These are phyloP conservation scores for Plumapathes pennacea DNA, from an alignment of 92 coral and sea anemone genomes.

Conservation along the genomic window DNA sequence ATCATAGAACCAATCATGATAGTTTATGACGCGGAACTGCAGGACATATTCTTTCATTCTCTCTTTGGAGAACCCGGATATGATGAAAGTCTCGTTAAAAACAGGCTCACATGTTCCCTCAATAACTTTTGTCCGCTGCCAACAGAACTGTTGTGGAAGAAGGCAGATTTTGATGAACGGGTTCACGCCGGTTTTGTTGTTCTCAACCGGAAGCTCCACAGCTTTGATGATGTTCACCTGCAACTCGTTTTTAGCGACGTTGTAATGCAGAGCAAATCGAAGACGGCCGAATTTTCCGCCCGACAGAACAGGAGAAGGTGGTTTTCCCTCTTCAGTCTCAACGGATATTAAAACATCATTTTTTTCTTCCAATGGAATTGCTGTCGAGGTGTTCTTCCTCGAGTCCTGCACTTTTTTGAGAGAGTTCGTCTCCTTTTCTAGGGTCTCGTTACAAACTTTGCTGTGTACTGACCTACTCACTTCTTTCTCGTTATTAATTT, in stretches of 20 bases:
- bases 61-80: conserved; percentile 93
- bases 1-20: conserved; percentile 69
- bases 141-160: conserved; percentile 91
- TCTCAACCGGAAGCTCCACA: conserved; percentile 54
- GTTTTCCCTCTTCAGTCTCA: conserved; percentile 25
- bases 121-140: conserved; percentile 87
- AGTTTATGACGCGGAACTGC: conserved; percentile 86
- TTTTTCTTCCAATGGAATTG: conserved; percentile 8
- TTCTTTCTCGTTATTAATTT: conserved; percentile 24
- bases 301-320: conserved; percentile 12
- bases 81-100: conserved; percentile 88
- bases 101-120: conserved; percentile 75
- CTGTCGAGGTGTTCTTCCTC: conserved; percentile 23
- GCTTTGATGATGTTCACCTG: conserved; percentile 91
- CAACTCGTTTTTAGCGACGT: conserved; percentile 71
- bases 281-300: conserved; percentile 74
- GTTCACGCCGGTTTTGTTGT: conserved; percentile 67
- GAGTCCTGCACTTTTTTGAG: not conserved
- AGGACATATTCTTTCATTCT: conserved; percentile 80
- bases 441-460: conserved; percentile 10
- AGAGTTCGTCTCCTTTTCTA: conserved; percentile 3
- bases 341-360: conserved; percentile 6
- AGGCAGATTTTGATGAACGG: conserved; percentile 81
- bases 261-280: conserved; percentile 85
- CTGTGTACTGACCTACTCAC: not conserved